These are phyloP conservation scores for Papilio helenus DNA, from an alignment of 1,140 invertebrate genomes.

Conservation along the genomic window DNA sequence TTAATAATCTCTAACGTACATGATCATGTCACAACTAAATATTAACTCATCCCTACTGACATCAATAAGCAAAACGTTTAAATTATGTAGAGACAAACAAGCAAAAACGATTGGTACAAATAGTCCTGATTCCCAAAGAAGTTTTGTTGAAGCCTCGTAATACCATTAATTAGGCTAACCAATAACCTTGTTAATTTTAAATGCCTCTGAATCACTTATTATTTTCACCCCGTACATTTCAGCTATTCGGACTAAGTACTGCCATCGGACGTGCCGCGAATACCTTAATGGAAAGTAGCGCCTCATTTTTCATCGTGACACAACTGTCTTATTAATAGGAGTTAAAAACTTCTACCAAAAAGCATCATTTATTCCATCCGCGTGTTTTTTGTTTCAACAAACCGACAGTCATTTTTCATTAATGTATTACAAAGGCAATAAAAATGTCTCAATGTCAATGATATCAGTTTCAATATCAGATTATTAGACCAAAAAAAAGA, in stretches of 20 bases:
- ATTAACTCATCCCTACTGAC: not conserved
- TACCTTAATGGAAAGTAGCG: slow-evolving; percentile 17
- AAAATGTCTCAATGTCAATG: not conserved
- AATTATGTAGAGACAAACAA: not conserved
- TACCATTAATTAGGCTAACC: not conserved
- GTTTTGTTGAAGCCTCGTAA: no score
- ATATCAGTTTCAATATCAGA: not conserved
- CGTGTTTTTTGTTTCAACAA: slow-evolving; percentile 19
- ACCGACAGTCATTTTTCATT: slow-evolving; percentile 25
- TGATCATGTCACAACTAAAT: not conserved
- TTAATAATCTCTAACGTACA: slow-evolving; percentile 4
- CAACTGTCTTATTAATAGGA: slow-evolving; percentile 37
- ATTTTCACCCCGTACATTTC: slow-evolving; percentile 34
- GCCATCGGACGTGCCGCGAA: slow-evolving; percentile 14
- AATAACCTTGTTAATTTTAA: slow-evolving; percentile 7
- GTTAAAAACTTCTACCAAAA: slow-evolving; percentile 29
- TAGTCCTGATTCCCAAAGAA: no score
- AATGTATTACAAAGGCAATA: not conserved
- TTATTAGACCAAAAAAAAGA: no score
- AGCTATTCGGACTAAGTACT: slow-evolving; percentile 36
- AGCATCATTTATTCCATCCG: slow-evolving; percentile 31
- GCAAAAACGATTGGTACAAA: not conserved
- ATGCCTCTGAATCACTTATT: slow-evolving; percentile 10
- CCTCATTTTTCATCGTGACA: slow-evolving; percentile 37
- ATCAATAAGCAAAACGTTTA: no score